Evolutionary conservation across 1,140 invertebrate species (phyloP).

Genomic region (Polypedilum vanderplanki): DNA sequence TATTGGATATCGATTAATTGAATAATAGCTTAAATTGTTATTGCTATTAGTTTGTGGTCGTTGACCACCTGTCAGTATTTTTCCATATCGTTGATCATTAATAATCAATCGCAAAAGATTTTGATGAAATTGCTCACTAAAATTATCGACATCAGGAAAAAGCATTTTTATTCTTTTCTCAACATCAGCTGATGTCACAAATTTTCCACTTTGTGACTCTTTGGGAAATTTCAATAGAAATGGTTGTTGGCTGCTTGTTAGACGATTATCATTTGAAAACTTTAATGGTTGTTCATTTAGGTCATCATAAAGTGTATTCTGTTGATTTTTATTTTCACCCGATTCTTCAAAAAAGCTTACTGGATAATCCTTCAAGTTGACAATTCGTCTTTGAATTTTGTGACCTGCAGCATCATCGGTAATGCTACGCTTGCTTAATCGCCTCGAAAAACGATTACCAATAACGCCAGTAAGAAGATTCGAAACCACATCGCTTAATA

Average conservation of each 20-base stretch:
- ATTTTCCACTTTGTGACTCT: background rate
- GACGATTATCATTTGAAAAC: background rate
- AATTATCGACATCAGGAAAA: conserved; percentile 44
- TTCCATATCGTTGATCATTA: conserved; percentile 26
- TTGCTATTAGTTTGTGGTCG: conserved; percentile 30
- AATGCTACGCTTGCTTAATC: conserved; percentile 25
- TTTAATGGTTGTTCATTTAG: background rate
- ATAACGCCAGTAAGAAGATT: conserved; percentile 31
- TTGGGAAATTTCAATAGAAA: background rate
- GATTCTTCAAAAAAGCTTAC: background rate
- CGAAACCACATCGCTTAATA: conserved; percentile 25
- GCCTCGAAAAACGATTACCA: conserved; percentile 29
- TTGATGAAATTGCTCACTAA: conserved; percentile 33
- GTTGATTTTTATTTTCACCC: background rate
- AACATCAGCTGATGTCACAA: background rate
- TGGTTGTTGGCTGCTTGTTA: background rate
- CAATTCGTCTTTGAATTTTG: background rate
- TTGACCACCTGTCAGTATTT: conserved; percentile 18
- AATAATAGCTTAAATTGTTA: conserved; percentile 10
- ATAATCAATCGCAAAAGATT: background rate
- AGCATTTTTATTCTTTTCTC: conserved; percentile 37
- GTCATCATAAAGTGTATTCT: background rate
- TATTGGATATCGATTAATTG: conserved; percentile 2
- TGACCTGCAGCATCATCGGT: background rate
- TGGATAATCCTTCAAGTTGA: background rate